phyloP scores from a whole-genome alignment of 2,888 invertebrate genomes.

The Oasisia sp. region DNA sequence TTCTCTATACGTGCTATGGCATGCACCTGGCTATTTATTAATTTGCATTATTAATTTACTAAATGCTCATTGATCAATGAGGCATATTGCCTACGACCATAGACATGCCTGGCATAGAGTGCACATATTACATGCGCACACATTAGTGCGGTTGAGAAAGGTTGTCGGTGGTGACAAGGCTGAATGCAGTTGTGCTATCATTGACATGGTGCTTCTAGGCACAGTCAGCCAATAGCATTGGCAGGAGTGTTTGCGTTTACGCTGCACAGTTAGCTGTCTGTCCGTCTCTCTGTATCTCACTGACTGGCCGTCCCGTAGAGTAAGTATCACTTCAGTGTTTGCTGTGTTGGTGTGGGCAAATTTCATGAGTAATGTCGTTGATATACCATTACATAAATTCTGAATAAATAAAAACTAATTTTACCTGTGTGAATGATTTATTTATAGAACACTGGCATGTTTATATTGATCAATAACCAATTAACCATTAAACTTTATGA shows the following conservation, averaged over 20 bases:
- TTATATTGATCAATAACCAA: too few relatives aligned
- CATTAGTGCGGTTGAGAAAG: conserved; percentile 3
- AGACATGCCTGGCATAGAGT: neutral
- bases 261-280: neutral
- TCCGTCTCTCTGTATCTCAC: neutral
- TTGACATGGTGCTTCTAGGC: conserved; percentile 6
- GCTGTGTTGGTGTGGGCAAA: neutral
- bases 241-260: neutral
- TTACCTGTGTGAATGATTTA: too few relatives aligned
- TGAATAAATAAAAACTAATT: too few relatives aligned
- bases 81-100: neutral
- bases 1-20: neutral
- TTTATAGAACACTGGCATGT: too few relatives aligned
- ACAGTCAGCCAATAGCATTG: neutral
- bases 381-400: too few relatives aligned
- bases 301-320: neutral
- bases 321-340: neutral
- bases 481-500: too few relatives aligned
- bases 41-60: conserved; percentile 17
- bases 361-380: too few relatives aligned
- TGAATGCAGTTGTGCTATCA: neutral
- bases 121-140: conserved; percentile 4
- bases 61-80: neutral
- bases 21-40: neutral
- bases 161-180: conserved; percentile 11